These are phyloP conservation scores for Pachypanchax playfairii DNA, from an alignment of 2,113 vertebrate genomes.

Conservation along the genomic window DNA sequence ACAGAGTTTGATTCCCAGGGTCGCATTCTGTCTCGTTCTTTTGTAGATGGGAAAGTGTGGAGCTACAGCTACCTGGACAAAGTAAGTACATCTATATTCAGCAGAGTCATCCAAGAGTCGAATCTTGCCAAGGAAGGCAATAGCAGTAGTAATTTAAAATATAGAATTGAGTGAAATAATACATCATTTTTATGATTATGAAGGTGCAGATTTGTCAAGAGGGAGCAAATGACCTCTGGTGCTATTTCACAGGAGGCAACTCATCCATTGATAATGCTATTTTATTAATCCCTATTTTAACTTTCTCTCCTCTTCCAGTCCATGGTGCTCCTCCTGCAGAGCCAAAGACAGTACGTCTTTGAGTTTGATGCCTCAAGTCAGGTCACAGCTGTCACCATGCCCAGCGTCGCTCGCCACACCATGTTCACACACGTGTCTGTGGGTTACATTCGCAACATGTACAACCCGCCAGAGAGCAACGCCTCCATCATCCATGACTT, in stretches of 20 bases:
- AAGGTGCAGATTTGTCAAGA: slow-evolving; percentile 54
- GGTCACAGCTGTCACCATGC: slow-evolving; percentile 96
- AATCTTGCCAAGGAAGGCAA: slow-evolving; percentile 11
- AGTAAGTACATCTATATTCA: slow-evolving; percentile 76
- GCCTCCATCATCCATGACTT: slow-evolving; percentile 97
- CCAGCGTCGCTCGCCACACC: slow-evolving; percentile 96
- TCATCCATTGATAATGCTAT: slow-evolving; percentile 51
- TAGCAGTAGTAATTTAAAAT: slow-evolving; percentile 40
- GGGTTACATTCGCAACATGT: slow-evolving; percentile 96
- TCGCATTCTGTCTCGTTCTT: slow-evolving; percentile 90
- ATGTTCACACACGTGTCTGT: slow-evolving; percentile 96
- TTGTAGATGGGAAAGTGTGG: slow-evolving; percentile 97
- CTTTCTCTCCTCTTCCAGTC: slow-evolving; percentile 79
- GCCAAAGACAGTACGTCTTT: slow-evolving; percentile 96
- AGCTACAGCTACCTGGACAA: slow-evolving; percentile 98
- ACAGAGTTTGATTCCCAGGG: slow-evolving; percentile 93
- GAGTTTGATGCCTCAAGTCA: slow-evolving; percentile 92
- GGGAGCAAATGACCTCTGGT: slow-evolving; percentile 48
- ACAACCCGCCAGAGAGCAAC: slow-evolving; percentile 96
- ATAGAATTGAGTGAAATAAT: slow-evolving; percentile 47
- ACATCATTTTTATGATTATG: slow-evolving; percentile 56
- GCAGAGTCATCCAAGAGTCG: slow-evolving; percentile 10
- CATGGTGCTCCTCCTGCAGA: slow-evolving; percentile 97
- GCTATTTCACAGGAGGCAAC: slow-evolving; percentile 57
- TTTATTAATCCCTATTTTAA: slow-evolving; percentile 43